Evolutionary conservation across 2,113 vertebrate species (phyloP).

Genomic region (Nycticryphes semicollaris): DNA sequence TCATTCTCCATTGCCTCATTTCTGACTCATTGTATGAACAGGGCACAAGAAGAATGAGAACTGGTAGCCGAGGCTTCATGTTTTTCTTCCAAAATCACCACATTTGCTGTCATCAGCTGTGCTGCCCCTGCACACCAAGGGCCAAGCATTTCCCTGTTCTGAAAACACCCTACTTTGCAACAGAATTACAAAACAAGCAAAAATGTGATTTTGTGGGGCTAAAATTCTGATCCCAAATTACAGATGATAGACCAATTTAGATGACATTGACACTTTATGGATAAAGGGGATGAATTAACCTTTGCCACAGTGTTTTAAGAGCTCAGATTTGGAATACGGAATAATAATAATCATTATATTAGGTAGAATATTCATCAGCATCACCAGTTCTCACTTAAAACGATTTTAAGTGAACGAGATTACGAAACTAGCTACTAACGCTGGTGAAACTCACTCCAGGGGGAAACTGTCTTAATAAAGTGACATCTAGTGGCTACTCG

Average conservation of each 20-base stretch:
- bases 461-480: not conserved
- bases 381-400: not conserved
- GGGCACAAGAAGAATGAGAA: not conserved
- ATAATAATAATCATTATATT: not conserved
- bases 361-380: not conserved
- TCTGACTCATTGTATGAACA: not conserved
- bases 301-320: not conserved
- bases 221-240: not conserved
- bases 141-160: not conserved
- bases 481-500: constrained; percentile 5
- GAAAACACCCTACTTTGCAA: fast-evolving
- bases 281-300: not conserved
- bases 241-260: not conserved
- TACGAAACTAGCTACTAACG: not conserved
- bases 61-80: not conserved
- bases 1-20: not conserved
- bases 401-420: not conserved
- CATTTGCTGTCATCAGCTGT: fast-evolving
- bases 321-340: not conserved
- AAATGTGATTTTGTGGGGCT: not conserved
- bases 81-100: not conserved
- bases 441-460: not conserved
- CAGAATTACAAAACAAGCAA: not conserved
- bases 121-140: fast-evolving
- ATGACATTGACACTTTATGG: not conserved